Base-by-base conservation (phyloP, 2,888 invertebrate species). In the Ectemnius cavifrons region DNA sequence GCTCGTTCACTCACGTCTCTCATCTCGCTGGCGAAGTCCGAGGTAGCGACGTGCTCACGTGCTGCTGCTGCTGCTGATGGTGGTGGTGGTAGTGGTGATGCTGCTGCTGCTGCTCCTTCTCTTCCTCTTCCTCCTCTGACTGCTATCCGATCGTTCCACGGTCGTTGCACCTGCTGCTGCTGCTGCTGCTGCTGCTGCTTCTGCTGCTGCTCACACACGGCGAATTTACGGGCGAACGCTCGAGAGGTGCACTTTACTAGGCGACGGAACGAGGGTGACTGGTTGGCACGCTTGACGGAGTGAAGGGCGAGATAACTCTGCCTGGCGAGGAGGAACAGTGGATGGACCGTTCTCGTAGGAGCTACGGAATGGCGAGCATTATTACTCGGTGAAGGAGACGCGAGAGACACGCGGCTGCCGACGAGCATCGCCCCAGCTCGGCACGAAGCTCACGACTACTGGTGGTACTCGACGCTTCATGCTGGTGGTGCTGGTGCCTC, bases 381-480 rank as follows among this genome's bases (percentile, higher is more conserved):
- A 78, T 16, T 52, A 52, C 77, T 71, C 70, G 77, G 67, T 78
- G 73, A 73, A 59, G 62, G 74, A 77, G 23, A 23, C 23, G 83
- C 83, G 77, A 75, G 67, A 63, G 78, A 72, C 77, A 71, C 70
- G 68, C 79, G 77, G 72, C 80, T 76, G 72, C 69, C 81, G 75
- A 83, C 81, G 73, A 77, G 83, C 83, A 83, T 83, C 84, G 83
- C 83, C 83, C 77, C 82, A 74, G 71, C 85, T 86, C 83, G 86
- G 81, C 85, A 82, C 84, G 84, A 82, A 86, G 81, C 85, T 86
- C 82, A 85, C 86, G 84, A 87, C 88, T 87, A 70, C 79, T 76
- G 71, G 76, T 70, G 71, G 76, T 70, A 68, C 80, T 78, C 77
- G 80, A 73, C 65, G 66, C 68, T 75, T 16, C 52, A 52, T 71